Conservation (phyloP, 2,113 vertebrate genomes). For the Recurvirostra avosetta region DNA sequence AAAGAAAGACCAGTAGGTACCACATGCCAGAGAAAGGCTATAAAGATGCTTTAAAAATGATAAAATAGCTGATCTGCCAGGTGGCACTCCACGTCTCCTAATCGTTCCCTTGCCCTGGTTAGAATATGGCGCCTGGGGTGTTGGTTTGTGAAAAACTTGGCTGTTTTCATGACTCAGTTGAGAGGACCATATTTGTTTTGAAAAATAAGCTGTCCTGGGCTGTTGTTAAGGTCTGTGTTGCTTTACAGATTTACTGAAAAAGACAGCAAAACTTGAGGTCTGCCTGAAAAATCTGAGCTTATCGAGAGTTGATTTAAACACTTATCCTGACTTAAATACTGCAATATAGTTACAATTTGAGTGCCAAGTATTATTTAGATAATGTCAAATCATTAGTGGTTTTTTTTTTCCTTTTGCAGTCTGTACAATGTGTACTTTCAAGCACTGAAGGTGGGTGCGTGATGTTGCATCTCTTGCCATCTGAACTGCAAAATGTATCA, state of each 20-base stretch:
- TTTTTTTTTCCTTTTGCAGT: background rate
- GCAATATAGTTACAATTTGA: background rate
- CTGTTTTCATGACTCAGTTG: background rate
- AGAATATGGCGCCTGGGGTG: background rate
- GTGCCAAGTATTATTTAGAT: background rate
- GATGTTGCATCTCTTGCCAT: background rate
- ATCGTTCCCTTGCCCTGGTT: background rate
- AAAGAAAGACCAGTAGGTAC: background rate
- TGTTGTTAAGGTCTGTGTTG: background rate
- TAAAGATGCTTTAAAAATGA: background rate
- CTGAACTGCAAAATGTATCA: conserved; percentile 18
- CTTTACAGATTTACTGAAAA: background rate
- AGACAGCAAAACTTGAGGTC: background rate
- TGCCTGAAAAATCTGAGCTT: conserved; percentile 5
- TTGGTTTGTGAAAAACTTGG: background rate
- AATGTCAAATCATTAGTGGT: background rate
- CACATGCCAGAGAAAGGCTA: background rate
- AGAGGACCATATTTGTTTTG: background rate
- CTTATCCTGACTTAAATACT: background rate
- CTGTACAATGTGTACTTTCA: background rate
- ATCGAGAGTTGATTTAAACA: background rate
- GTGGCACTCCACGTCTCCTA: background rate
- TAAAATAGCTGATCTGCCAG: background rate
- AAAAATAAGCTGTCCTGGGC: background rate
- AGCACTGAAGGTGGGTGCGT: background rate